Evolutionary conservation across 2,797 vertebrate genomes (phyloP).

Genomic region (Chloroceryle inda): DNA sequence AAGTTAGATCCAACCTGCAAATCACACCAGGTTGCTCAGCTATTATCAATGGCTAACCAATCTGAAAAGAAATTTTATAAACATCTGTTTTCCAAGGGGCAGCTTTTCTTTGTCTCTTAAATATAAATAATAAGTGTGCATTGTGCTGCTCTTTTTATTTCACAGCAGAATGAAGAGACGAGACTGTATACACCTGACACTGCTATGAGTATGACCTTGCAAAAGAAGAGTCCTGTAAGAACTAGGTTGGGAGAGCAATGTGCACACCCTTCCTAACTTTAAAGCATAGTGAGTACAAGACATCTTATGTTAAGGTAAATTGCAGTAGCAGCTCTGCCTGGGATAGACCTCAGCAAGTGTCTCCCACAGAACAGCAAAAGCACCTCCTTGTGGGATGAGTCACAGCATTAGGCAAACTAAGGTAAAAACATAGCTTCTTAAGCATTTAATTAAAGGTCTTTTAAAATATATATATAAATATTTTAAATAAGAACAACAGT

Average conservation of each 20-base stretch:
- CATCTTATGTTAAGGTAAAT: not conserved
- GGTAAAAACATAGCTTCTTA: not conserved
- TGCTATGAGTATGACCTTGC: not conserved
- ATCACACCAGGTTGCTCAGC: not conserved
- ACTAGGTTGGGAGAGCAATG: accelerated
- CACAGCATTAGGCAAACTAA: not conserved
- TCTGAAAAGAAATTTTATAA: not conserved
- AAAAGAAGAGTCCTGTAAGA: not conserved
- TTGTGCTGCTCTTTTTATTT: not conserved
- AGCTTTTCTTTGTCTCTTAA: not conserved
- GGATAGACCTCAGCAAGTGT: not conserved
- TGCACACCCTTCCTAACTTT: not conserved
- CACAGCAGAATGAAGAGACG: not conserved
- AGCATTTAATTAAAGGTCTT: conserved; percentile 17
- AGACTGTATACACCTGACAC: not conserved
- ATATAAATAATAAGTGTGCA: not conserved
- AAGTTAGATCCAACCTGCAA: not conserved
- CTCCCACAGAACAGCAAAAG: conserved; percentile 24
- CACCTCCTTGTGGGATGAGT: not conserved
- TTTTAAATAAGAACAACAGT: not conserved
- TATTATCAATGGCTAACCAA: not conserved
- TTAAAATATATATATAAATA: not conserved
- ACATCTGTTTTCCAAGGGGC: not conserved
- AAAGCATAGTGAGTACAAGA: not conserved
- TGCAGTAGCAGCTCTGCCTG: not conserved